phyloP scores from a whole-genome alignment of 2,797 vertebrate genomes.

The Mareca penelope region DNA sequence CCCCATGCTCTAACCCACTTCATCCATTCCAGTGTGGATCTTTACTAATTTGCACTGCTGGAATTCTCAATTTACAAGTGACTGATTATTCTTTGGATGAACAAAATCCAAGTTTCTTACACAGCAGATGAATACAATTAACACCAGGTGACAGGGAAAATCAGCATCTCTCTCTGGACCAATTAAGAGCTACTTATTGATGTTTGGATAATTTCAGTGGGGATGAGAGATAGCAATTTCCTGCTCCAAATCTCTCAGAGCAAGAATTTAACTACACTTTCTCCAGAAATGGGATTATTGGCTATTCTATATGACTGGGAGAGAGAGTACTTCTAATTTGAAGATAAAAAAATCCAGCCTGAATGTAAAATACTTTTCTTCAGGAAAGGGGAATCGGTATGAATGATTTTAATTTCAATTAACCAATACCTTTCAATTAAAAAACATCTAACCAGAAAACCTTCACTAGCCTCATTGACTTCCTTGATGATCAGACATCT shows the following conservation, averaged over 20 bases:
- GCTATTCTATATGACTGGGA: not conserved
- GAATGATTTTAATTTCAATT: not conserved
- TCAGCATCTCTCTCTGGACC: not conserved
- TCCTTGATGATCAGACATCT: not conserved
- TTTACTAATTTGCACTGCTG: not conserved
- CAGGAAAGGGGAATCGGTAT: not conserved
- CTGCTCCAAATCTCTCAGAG: not conserved
- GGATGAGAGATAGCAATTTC: not conserved
- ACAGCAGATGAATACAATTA: not conserved
- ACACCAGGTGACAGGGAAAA: not conserved
- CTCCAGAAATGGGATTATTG: not conserved
- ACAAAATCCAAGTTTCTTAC: not conserved
- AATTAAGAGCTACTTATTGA: not conserved
- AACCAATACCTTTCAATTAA: not conserved
- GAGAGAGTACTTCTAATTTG: not conserved
- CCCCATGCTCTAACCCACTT: not conserved
- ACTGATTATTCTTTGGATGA: not conserved
- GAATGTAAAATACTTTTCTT: not conserved
- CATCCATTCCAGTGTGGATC: not conserved
- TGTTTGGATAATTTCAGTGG: not conserved
- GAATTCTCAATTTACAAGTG: not conserved
- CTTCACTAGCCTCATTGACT: not conserved
- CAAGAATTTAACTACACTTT: not conserved
- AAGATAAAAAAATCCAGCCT: not conserved
- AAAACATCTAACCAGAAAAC: not conserved